Conservation (phyloP, 2,888 invertebrate species). For the Chrysolina americana region DNA sequence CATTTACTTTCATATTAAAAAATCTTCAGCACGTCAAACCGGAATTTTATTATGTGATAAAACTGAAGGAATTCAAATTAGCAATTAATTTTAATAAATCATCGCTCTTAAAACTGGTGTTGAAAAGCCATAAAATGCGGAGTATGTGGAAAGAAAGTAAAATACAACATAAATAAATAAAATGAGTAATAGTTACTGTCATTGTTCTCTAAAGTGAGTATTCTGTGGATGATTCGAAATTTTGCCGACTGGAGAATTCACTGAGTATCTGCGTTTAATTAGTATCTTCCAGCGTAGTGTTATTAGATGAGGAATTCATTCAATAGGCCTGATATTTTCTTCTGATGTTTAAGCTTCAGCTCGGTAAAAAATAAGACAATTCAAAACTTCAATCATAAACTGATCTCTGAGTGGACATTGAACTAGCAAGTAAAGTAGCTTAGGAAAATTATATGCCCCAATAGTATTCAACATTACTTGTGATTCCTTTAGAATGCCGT, state of each 20-base stretch:
- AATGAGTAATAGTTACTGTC: neutral
- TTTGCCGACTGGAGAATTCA: neutral
- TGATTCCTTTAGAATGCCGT: no score
- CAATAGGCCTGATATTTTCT: neutral
- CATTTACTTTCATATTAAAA: constrained; percentile 10
- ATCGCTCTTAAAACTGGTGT: constrained; percentile 9
- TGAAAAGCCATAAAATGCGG: constrained; percentile 14
- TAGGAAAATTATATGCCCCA: no score
- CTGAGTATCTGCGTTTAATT: neutral
- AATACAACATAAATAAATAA: neutral
- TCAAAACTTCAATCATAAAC: no score
- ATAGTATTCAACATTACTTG: no score
- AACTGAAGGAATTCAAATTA: constrained; percentile 16
- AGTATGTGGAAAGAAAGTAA: constrained; percentile 13
- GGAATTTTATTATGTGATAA: constrained; percentile 15
- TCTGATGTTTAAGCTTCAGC: no score
- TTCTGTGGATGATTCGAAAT: neutral
- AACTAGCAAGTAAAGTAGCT: no score
- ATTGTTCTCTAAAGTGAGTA: neutral
- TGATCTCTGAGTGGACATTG: no score
- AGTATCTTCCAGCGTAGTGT: neutral
- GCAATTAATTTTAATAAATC: constrained; percentile 26
- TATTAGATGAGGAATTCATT: no score
- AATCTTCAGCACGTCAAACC: neutral
- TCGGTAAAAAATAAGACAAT: no score